Evolutionary conservation across 2,888 invertebrate species (phyloP), one percentile per base, ranked within the genome.

Genomic region (Rhagium mordax): DNA sequence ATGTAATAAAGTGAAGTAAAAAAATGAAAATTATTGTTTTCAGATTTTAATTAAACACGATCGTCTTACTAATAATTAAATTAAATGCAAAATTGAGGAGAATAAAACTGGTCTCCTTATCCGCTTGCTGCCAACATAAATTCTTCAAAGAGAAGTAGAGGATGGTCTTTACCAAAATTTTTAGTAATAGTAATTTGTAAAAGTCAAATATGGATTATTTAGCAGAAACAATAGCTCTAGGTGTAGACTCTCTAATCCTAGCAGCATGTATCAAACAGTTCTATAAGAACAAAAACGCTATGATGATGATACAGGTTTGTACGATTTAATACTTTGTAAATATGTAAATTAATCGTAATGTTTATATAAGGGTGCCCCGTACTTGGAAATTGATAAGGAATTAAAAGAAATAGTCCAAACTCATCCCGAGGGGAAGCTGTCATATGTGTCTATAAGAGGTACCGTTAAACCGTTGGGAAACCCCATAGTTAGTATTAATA

Each of bases 381-480:
- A 93, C 72, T 85, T 94, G 60, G 91, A 93, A 67, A 91, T 95
- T 74, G 92, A 94, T 83, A 87, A 89, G 13, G 89, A 92, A 53
- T 85, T 95, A 5, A 91, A 90, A 74, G 89, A 90, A 33, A 89
- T 92, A 80, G 89, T 94, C n/a, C 87, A 89, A 57, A 90, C 90
- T 66, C 91, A 91, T 77, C 89, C 92, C 3, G 91, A 92, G 75
- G 89, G 91, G 76, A 92, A 91, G 78, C 89, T 95, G 74, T 92
- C 93, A 0, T 96, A 95, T 88, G 93, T 94, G 51, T 94, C 94
- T 20, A 90, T 96, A 67, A 88, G 94, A 70, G 96, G 96, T 0
- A 89, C 92, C 24, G 94, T 96, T 0, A 92, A 92, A 83, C 93
- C 96, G 0, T 88, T 96, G 3, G 94, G 95, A 6, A 91, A 91